Conservation (phyloP, 2,888 invertebrate genomes). For the Nephrotoma appendiculata region DNA sequence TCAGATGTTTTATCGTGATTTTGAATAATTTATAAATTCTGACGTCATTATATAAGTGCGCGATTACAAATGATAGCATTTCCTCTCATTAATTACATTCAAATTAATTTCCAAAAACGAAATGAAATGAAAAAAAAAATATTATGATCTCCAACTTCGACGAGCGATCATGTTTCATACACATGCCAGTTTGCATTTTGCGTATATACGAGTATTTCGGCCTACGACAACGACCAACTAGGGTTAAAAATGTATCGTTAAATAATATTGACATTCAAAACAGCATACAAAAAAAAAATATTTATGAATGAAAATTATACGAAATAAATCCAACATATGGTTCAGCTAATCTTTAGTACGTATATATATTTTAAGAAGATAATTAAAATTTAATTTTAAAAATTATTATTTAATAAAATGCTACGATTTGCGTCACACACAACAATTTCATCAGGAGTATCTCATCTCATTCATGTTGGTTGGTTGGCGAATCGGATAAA, state of each 20-base stretch:
- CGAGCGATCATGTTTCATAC: not conserved
- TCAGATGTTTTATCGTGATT: not conserved
- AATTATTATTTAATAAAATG: not conserved
- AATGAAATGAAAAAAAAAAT: not conserved
- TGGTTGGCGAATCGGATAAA: not conserved
- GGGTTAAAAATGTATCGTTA: not conserved
- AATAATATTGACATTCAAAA: not conserved
- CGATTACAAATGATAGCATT: not conserved
- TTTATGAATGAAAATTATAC: not conserved
- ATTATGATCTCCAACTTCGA: not conserved
- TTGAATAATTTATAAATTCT: not conserved
- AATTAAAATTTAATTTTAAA: not conserved
- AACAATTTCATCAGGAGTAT: not conserved
- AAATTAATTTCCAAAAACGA: not conserved
- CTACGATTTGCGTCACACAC: not conserved
- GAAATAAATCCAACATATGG: not conserved
- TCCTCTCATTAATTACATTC: not conserved
- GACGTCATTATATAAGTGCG: not conserved
- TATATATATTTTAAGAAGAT: not conserved
- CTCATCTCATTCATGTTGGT: not conserved
- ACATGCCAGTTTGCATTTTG: not conserved
- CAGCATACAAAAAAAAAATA: not conserved
- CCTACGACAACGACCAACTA: not conserved
- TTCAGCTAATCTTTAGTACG: not conserved
- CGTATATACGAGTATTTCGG: no score